These are phyloP conservation scores for Eurypyga helias DNA, from an alignment of 2,113 vertebrate species.

Conservation along the genomic window DNA sequence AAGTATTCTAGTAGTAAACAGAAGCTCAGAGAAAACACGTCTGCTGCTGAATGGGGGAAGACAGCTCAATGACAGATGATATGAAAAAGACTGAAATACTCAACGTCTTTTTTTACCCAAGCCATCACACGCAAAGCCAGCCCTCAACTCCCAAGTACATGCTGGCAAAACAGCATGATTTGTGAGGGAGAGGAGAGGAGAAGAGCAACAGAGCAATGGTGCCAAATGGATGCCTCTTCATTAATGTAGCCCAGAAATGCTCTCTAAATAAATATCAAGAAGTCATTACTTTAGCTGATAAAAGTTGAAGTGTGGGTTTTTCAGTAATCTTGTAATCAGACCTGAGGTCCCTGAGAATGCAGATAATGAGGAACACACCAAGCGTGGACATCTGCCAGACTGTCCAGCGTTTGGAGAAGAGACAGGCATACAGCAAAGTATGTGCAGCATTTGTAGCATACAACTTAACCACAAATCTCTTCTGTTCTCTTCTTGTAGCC, in stretches of 20 bases:
- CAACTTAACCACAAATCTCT: background rate
- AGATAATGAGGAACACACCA: slow-evolving; percentile 31
- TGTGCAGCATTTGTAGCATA: background rate
- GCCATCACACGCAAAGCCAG: background rate
- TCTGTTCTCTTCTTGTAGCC: background rate
- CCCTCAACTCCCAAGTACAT: background rate
- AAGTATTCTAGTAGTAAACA: background rate
- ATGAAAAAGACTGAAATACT: background rate
- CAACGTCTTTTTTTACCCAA: background rate
- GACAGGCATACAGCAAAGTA: background rate
- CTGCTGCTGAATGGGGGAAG: background rate
- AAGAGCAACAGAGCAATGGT: background rate
- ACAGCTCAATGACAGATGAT: background rate
- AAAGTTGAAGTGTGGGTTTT: background rate
- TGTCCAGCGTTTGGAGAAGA: background rate
- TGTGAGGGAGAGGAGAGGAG: background rate
- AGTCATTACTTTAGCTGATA: background rate
- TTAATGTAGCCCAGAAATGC: background rate
- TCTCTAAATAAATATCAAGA: background rate
- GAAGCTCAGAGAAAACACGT: background rate
- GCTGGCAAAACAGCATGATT: background rate
- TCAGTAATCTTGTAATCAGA: background rate
- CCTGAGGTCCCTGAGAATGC: background rate
- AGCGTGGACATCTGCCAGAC: background rate
- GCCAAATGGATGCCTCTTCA: background rate